phyloP scores from a whole-genome alignment of 37 sponge, comb jelly and placozoan species.

The Diacarnus erythraeanus region DNA sequence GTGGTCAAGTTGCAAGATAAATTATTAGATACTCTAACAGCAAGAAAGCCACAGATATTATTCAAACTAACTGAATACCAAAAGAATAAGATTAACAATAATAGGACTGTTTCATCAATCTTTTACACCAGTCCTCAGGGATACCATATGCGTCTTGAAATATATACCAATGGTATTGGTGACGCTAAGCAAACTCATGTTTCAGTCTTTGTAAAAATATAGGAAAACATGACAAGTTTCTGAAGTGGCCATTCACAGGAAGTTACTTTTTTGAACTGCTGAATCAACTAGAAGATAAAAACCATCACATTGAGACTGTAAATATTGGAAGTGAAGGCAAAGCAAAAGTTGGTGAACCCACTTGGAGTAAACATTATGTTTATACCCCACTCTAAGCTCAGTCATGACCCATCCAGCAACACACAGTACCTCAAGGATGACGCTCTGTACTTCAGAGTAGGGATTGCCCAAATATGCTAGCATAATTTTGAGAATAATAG shows the following conservation, averaged over 20 bases:
- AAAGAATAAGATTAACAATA: not conserved
- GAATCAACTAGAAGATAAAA: not conserved
- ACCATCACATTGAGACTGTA: no score
- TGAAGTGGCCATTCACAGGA: not conserved
- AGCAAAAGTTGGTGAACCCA: no score
- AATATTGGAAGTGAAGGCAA: no score
- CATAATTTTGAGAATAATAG: no score
- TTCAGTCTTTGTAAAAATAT: constrained; percentile 10
- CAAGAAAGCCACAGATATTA: not conserved
- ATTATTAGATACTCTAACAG: not conserved
- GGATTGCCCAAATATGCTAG: no score
- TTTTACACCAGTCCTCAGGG: constrained; percentile 19
- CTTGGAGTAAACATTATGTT: no score
- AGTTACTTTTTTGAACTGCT: not conserved
- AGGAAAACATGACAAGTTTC: constrained; percentile 15
- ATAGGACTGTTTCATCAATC: not conserved
- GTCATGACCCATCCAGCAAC: no score
- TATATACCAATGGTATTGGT: constrained; percentile 15
- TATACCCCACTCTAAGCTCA: no score
- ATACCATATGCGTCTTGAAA: constrained; percentile 32
- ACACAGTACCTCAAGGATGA: no score
- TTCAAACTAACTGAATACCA: not conserved
- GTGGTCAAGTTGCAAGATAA: not conserved
- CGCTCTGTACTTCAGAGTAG: no score
- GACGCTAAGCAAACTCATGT: constrained; percentile 25